Percentiles rank a stretch among this genome's conserved stretches.
Evolutionary conservation across 1,140 invertebrate genomes (phyloP).

Genomic region (Drosophila sproati): DNA sequence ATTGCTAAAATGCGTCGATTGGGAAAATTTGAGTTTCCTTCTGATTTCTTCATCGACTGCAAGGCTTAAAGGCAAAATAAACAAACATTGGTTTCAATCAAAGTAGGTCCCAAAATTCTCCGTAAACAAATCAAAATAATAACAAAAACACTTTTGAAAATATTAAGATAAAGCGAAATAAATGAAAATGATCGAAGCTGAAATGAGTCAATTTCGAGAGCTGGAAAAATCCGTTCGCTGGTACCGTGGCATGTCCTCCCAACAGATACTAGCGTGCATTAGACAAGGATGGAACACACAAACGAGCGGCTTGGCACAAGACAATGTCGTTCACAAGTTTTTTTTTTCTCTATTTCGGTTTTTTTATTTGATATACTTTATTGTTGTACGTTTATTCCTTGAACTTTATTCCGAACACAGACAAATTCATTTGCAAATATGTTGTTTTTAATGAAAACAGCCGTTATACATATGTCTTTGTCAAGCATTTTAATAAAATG

Average conservation of each 20-base stretch:
- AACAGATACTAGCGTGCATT: conserved; percentile 76
- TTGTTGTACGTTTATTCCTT: too few relatives aligned
- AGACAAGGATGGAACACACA: conserved; percentile 95
- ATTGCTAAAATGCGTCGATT: too few relatives aligned
- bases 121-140: conserved; percentile 1
- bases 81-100: not conserved
- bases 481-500: conserved; percentile 1
- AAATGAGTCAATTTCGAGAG: conserved; percentile 17
- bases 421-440: too few relatives aligned
- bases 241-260: conserved; percentile 55
- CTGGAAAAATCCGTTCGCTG: conserved; percentile 35
- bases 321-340: conserved; percentile 73
- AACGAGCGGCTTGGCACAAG: conserved; percentile 87
- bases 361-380: too few relatives aligned
- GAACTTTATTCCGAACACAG: not conserved
- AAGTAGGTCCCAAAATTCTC: conserved; percentile 33
- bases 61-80: not conserved
- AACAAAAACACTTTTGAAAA: not conserved
- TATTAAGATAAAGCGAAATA: not conserved
- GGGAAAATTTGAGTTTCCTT: too few relatives aligned
- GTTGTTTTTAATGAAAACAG: not conserved
- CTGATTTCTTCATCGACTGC: too few relatives aligned
- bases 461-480: not conserved
- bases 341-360: not conserved
- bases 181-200: not conserved